These are phyloP conservation scores for Poecilobothrus nobilitatus DNA, from an alignment of 2,888 invertebrate genomes.

Conservation along the genomic window DNA sequence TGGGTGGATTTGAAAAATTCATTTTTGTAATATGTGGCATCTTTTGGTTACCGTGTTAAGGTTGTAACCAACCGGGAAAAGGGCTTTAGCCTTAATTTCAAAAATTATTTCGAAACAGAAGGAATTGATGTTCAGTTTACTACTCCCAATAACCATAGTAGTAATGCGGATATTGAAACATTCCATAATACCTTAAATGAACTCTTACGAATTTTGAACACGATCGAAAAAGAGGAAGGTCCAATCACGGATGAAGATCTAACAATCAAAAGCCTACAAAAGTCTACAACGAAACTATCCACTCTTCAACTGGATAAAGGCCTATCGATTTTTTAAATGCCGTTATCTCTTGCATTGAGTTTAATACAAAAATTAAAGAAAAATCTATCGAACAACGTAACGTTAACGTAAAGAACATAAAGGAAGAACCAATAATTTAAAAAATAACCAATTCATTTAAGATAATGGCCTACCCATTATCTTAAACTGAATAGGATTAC, in stretches of 20 bases:
- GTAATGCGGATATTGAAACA: too few relatives aligned
- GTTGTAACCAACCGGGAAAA: not conserved
- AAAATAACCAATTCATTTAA: too few relatives aligned
- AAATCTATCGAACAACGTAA: too few relatives aligned
- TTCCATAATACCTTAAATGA: too few relatives aligned
- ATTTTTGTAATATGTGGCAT: not conserved
- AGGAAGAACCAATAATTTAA: too few relatives aligned
- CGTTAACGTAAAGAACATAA: too few relatives aligned
- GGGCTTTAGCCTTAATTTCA: not conserved
- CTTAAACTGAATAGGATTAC: too few relatives aligned
- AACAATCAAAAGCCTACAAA: not conserved
- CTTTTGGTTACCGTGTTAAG: not conserved
- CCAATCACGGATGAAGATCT: conserved; percentile 7
- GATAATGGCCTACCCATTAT: too few relatives aligned
- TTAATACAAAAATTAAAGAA: too few relatives aligned
- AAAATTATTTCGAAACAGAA: conserved; percentile 11
- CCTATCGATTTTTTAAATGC: conserved; percentile 12
- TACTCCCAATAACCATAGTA: conserved; percentile 13
- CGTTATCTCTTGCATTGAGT: not conserved
- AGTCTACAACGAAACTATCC: conserved; percentile 15
- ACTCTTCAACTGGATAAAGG: conserved; percentile 5
- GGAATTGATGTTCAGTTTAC: conserved; percentile 14
- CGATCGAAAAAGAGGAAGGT: conserved; percentile 8
- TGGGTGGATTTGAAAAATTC: conserved; percentile 14
- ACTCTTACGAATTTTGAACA: too few relatives aligned